Conservation (phyloP, 2,797 vertebrate species). For the Mormyrus proboscirostris region DNA sequence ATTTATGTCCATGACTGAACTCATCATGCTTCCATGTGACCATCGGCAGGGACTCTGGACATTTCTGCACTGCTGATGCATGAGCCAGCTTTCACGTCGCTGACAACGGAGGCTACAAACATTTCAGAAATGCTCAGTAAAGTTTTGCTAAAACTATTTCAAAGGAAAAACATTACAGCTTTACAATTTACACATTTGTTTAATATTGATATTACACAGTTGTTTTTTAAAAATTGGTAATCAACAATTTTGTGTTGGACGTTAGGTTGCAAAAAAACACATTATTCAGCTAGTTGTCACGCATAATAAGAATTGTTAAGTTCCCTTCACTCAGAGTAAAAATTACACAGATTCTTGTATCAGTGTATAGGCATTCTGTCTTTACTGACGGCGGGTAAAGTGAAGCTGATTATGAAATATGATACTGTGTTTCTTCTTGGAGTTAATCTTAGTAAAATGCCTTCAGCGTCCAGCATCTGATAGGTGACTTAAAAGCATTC, state of each 20-base stretch:
- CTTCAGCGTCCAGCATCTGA: neutral
- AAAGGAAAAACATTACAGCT: neutral
- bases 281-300: neutral
- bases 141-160: neutral
- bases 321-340: neutral
- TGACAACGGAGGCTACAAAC: neutral
- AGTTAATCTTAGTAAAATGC: neutral
- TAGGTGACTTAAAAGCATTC: neutral
- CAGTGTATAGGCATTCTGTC: neutral
- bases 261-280: neutral
- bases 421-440: neutral
- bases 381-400: neutral
- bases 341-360: neutral
- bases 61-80: neutral
- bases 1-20: neutral
- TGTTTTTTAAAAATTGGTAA: neutral
- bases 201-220: neutral
- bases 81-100: neutral
- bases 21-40: neutral
- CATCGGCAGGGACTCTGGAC: neutral
- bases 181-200: neutral
- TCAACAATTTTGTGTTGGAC: neutral
- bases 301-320: neutral
- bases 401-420: neutral
- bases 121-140: neutral